Conservation (phyloP, 2,888 invertebrate species). For the Acanthoscelides obtectus region DNA sequence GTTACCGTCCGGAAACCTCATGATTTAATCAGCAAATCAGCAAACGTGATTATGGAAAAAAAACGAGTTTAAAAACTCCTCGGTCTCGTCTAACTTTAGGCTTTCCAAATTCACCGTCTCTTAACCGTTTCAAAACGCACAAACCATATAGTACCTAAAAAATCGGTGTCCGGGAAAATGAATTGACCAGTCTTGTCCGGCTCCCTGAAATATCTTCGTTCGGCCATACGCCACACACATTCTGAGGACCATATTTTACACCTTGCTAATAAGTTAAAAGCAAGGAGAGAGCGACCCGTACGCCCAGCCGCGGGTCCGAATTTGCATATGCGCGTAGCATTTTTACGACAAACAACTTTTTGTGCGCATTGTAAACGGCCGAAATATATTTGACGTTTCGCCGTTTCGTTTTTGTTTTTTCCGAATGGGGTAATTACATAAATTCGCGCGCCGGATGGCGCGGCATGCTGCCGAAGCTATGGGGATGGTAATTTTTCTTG, state of each 20-base stretch:
- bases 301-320: not conserved
- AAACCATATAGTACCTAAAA: no score
- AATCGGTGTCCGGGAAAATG: not conserved
- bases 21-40: no score
- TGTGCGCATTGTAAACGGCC: slow-evolving; percentile 16
- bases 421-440: slow-evolving; percentile 19
- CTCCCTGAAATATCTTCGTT: not conserved
- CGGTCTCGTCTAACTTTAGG: no score
- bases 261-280: not conserved
- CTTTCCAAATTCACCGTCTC: no score
- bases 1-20: no score
- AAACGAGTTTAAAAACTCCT: no score
- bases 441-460: slow-evolving; percentile 8
- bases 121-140: no score
- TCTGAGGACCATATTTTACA: not conserved
- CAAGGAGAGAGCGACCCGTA: not conserved
- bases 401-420: slow-evolving; percentile 11
- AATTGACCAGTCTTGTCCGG: not conserved
- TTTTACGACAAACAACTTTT: slow-evolving; percentile 23
- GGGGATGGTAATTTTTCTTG: not conserved
- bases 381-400: slow-evolving; percentile 22
- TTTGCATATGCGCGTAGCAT: not conserved
- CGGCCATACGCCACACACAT: not conserved
- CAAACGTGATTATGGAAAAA: no score
- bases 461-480: not conserved